These are phyloP conservation scores for Drosophila yooni DNA, from an alignment of 2,888 invertebrate genomes.

Conservation along the genomic window DNA sequence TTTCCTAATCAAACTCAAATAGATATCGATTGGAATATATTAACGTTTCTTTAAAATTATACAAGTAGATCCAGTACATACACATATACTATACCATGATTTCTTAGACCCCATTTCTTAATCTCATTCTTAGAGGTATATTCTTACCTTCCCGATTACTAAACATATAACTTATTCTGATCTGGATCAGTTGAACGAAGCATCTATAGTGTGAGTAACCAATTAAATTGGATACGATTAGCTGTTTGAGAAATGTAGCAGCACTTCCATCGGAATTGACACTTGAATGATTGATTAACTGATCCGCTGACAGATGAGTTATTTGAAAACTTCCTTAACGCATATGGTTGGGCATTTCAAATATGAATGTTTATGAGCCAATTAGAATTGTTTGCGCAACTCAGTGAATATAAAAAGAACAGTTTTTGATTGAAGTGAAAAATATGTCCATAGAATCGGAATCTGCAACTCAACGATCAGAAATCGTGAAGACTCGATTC, in stretches of 20 bases:
- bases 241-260: constrained; percentile 21
- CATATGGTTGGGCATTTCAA: constrained; percentile 1
- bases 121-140: neutral
- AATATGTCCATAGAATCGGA: too few species aligned
- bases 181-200: neutral
- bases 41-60: neutral
- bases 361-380: constrained; percentile 1
- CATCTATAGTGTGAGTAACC: neutral
- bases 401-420: neutral
- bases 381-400: neutral
- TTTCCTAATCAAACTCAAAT: neutral
- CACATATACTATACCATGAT: too few species aligned
- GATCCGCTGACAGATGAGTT: constrained; percentile 15
- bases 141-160: neutral
- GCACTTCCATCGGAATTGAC: constrained; percentile 23
- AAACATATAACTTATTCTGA: neutral
- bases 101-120: neutral
- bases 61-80: neutral
- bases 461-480: neutral
- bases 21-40: neutral
- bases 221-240: constrained; percentile 11
- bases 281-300: constrained; percentile 21
- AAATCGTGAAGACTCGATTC: too few species aligned
- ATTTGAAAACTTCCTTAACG: constrained; percentile 10
- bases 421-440: neutral